Base-by-base conservation (phyloP, 1,140 invertebrate species). In the Metopolophium dirhodum region DNA sequence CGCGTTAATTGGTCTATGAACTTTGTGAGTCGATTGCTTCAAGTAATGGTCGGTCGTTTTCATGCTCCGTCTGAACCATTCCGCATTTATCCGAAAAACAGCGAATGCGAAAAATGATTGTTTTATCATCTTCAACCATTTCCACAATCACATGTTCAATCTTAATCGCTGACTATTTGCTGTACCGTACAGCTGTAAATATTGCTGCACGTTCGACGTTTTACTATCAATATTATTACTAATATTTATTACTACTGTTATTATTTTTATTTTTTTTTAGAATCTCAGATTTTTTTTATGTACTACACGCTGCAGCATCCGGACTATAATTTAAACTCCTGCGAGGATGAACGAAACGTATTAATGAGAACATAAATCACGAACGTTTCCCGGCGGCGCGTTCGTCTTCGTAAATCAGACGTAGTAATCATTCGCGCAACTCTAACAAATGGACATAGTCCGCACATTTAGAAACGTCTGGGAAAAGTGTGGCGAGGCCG, bases 361-460 rank as follows among this genome's bases (percentile, higher is more conserved):
- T 90, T 90, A 90, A 90, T 90, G 89, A 61, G 89, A 90, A 90
- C 89, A 90, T 90, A 90, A 61, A 90, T 90, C 54, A 41, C 11
- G 11, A 41, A 26, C 14, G 54, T 90, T 54, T 90, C 88, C 35
- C 26, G 23, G 22, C 37, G 35, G 22, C 23, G 51, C 89, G 89
- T 90, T 37, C 54, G 37, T 90, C 54, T 68, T 90, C 89, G 54
- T 61, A 61, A 61, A 45, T 26, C 54, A 41, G 23, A 61, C 54
- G 88, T 30, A 90, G 37, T 68, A 90, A 90, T 90, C 89, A 90
- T 90, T 90, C 11, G 89, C 37, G 7, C 26, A 90, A 37, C 54
- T 45, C 14, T 90, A 90, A 68, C 61, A 90, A 90, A 90, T 90
- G 26, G 54, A 26, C 54, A 45, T 30, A 37, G 51, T 68, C 89